Conservation (phyloP, 2,797 vertebrate genomes). For the Catamblyrhynchus diadema region DNA sequence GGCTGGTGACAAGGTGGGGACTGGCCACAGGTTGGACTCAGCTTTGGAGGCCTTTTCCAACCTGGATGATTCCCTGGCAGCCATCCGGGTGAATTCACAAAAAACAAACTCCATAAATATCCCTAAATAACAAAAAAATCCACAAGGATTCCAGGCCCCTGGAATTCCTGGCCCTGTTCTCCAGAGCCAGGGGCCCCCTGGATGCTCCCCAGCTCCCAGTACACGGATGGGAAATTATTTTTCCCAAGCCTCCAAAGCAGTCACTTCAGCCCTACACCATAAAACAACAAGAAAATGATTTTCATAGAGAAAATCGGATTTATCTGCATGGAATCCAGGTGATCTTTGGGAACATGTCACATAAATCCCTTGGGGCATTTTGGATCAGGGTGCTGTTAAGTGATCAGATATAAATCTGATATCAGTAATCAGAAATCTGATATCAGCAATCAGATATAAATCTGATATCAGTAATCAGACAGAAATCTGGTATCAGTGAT, state of each 20-base stretch:
- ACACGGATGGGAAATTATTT: accelerated
- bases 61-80: neutral
- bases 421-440: neutral
- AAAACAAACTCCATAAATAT: neutral
- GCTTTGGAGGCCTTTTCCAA: neutral
- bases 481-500: too few relatives aligned
- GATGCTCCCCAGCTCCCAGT: neutral
- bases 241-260: neutral
- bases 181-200: neutral
- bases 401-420: neutral
- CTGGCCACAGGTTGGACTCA: neutral
- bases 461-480: too few relatives aligned
- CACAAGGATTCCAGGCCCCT: neutral
- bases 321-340: neutral
- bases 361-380: neutral
- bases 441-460: too few relatives aligned
- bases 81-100: neutral
- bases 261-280: neutral
- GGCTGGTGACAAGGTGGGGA: neutral
- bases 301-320: accelerated
- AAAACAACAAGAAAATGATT: neutral
- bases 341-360: too few relatives aligned
- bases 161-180: too few relatives aligned
- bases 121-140: neutral
- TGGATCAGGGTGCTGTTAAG: neutral